Evolutionary conservation across 2,797 vertebrate genomes (phyloP), one percentile per base, ranked within the genome.

Genomic region (Zalophus californianus): DNA sequence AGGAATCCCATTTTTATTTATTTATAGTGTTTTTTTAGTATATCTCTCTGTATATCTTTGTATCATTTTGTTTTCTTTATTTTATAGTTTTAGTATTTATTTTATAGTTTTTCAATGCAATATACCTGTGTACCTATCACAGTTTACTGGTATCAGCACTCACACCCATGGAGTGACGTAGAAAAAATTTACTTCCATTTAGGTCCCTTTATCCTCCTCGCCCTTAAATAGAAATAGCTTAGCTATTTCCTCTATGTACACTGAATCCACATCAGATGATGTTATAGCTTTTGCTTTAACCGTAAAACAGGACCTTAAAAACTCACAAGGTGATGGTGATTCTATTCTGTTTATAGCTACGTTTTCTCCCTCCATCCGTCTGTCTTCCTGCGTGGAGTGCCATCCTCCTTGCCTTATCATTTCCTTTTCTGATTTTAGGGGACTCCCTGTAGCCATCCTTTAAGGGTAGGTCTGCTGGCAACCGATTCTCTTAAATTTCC

Each of bases 381-480:
- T 62, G 66, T 27, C 27, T 93, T 90, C 72, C 56, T 50, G 72
- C 73, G 35, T 73, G 64, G 72, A 64, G 54, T 54, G 38, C 44
- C 54, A 50, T 56, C 72, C 29, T 85, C 38, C 13, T 54, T 79
- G 35, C 88, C 58, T 78, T 96, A 79, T 62, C 56, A 90, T 79
- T 96, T 96, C 35, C 29, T 90, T 90, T 93, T 79, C 80, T 73
- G 35, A n/a, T 56, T 85, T 56, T 85, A 89, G 62, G 18, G 78
- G 77, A 78, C 68, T 93, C 82, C 48, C 64, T 58, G 82, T 83
- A 62, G 32, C 58, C 32, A 75, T 83, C 84, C 50, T 92, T 96
- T 84, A 70, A 84, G 50, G 32, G 41, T 83, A 73, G 86, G 18
- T 83, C 62, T 89, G 70, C 35, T 70, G 52, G 27, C 23, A 38